These are phyloP conservation scores for Rhynchotus rufescens DNA, from an alignment of 2,797 vertebrate genomes.

Conservation along the genomic window DNA sequence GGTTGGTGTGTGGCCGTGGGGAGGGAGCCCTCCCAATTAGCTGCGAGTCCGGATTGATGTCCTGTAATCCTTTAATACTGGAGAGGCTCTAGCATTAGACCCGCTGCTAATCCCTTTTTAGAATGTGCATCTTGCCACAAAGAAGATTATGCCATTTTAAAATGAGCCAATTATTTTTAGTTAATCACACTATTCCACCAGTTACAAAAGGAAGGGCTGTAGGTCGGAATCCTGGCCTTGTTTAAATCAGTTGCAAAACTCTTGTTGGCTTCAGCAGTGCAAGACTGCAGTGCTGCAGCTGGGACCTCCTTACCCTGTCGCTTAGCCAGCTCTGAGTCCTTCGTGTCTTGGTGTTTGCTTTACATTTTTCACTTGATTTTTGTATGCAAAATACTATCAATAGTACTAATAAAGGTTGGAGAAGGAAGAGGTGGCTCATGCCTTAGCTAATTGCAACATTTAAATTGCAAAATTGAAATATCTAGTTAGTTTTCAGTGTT, in stretches of 20 bases:
- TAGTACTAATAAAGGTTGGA: neutral
- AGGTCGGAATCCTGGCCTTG: neutral
- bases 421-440: neutral
- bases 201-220: neutral
- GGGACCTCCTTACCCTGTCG: rapidly evolving
- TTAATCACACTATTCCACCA: slow-evolving; percentile 39
- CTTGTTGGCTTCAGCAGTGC: neutral
- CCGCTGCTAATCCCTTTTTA: slow-evolving; percentile 32
- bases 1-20: neutral
- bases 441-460: neutral
- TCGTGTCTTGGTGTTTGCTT: neutral
- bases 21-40: neutral
- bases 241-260: neutral
- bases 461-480: neutral
- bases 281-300: neutral
- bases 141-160: slow-evolving; percentile 34
- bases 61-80: slow-evolving; percentile 52
- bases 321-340: neutral
- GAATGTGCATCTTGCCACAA: neutral
- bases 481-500: neutral
- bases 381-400: neutral
- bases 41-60: neutral
- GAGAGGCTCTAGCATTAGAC: neutral
- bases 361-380: neutral
- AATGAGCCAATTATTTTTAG: slow-evolving; percentile 51